Conservation (phyloP, 1,140 invertebrate species). For the Dendrolimus punctatus region DNA sequence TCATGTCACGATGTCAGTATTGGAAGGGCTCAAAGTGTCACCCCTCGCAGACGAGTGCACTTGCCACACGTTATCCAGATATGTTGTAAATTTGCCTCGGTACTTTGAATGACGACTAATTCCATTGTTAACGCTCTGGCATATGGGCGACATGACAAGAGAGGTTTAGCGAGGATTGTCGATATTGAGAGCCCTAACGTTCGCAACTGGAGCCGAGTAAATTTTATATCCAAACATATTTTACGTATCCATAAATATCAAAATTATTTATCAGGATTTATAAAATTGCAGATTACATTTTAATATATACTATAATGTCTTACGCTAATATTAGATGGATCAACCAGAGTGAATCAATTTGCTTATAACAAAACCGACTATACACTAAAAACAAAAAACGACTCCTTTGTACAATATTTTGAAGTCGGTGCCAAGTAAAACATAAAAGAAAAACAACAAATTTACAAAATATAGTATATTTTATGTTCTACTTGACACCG, state of each 20-base stretch:
- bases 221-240: not conserved
- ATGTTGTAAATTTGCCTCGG: conserved; percentile 56
- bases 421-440: too few relatives aligned
- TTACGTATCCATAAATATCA: not conserved
- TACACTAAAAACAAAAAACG: too few relatives aligned
- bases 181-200: conserved; percentile 31
- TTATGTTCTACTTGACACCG: too few relatives aligned
- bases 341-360: too few relatives aligned
- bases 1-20: conserved; percentile 63
- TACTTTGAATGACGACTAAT: conserved; percentile 69
- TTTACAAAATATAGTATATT: too few relatives aligned
- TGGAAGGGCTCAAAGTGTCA: conserved; percentile 62
- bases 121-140: conserved; percentile 60
- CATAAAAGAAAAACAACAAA: too few relatives aligned
- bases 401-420: too few relatives aligned
- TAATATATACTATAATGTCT: too few relatives aligned
- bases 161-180: conserved; percentile 49
- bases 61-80: conserved; percentile 62
- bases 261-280: too few relatives aligned
- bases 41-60: conserved; percentile 59
- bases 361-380: too few relatives aligned
- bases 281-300: too few relatives aligned
- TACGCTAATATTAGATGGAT: too few relatives aligned
- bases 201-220: not conserved
- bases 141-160: conserved; percentile 59